Percentiles rank a stretch among this genome's conserved stretches.
phyloP scores from a whole-genome alignment of 1,140 invertebrate species.

The Ctenoplectra terminalis region DNA sequence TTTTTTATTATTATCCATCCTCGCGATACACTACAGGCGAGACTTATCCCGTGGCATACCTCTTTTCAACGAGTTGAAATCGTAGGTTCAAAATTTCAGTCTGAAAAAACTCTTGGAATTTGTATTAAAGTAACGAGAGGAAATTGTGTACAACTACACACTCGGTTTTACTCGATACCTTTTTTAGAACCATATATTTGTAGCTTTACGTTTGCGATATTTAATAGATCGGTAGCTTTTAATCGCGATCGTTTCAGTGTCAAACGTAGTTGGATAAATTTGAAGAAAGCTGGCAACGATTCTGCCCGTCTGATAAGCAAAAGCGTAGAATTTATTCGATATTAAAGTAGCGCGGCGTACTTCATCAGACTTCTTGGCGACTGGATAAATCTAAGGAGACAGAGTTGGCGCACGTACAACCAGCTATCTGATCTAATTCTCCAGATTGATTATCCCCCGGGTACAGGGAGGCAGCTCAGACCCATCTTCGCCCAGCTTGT shows the following conservation, averaged over 20 bases:
- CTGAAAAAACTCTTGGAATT: no score
- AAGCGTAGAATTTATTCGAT: conserved; percentile 46
- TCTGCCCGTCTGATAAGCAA: conserved; percentile 13
- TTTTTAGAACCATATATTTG: no score
- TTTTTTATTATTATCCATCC: conserved; percentile 26
- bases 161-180: background rate
- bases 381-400: conserved; percentile 56
- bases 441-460: conserved; percentile 52
- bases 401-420: conserved; percentile 53
- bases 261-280: conserved; percentile 4
- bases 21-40: background rate
- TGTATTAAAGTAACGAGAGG: no score
- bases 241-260: background rate
- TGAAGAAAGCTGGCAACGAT: conserved; percentile 16
- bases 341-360: conserved; percentile 24
- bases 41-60: background rate
- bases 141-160: no score
- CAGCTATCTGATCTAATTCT: conserved; percentile 61
- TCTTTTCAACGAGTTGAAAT: background rate
- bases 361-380: conserved; percentile 45
- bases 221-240: no score
- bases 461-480: conserved; percentile 37
- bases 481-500: conserved; percentile 49
- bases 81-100: no score
- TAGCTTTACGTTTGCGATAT: no score